Evolutionary conservation across 2,888 invertebrate genomes (phyloP).

Genomic region (Lasioglossum malachurum): DNA sequence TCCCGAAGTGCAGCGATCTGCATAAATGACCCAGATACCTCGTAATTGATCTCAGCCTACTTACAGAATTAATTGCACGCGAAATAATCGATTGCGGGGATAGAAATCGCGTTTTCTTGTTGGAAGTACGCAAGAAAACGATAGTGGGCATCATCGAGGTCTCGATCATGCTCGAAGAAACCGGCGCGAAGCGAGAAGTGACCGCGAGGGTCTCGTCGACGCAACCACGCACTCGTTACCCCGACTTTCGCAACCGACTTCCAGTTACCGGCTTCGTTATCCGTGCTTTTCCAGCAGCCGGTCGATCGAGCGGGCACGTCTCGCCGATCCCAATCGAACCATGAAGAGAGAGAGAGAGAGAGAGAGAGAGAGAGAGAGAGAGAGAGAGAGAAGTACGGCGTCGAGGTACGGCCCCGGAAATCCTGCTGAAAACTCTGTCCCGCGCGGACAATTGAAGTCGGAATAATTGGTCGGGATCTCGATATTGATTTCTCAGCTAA

Average conservation of each 20-base stretch:
- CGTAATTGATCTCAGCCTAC: background rate
- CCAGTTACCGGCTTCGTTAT: constrained; percentile 30
- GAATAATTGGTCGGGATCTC: background rate
- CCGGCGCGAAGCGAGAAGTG: background rate
- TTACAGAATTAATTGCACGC: background rate
- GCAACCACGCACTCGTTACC: constrained; percentile 4
- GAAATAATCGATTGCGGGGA: background rate
- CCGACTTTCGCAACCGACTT: background rate
- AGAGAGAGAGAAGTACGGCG: background rate
- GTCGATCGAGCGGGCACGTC: background rate
- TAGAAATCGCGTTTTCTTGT: background rate
- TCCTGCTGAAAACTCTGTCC: background rate
- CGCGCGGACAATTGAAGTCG: background rate
- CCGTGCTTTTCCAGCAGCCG: background rate
- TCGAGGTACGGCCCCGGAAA: background rate
- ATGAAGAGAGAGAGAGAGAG: background rate
- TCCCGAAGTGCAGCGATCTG: background rate
- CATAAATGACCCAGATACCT: background rate
- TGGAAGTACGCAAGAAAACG: background rate
- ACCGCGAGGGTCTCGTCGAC: constrained; percentile 1
- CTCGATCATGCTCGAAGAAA: constrained; percentile 7
- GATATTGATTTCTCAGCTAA: background rate
- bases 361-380: constrained; percentile 6
- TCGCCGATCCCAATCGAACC: constrained; percentile 13
- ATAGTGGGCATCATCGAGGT: constrained; percentile 3